A percentile compares a stretch with the other conserved stretches of the same genome.
Evolutionary conservation across 1,140 invertebrate species (phyloP).

Genomic region (Panagrolaimus sp.): DNA sequence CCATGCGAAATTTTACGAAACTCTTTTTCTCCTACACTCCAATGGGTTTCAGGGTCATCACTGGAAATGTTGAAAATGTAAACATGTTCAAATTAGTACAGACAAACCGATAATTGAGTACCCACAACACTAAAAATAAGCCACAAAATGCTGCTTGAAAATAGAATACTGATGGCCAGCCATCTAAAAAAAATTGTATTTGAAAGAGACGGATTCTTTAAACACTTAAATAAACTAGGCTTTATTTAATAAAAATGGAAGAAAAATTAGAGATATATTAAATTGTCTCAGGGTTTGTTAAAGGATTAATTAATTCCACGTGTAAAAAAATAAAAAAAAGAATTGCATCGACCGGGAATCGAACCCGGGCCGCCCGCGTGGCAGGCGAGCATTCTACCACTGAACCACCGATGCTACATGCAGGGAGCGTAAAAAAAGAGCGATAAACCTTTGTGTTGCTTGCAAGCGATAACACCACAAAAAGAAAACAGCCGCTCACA

Average conservation of each 20-base stretch:
- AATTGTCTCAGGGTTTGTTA: too few relatives aligned
- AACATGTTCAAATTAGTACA: too few relatives aligned
- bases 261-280: too few relatives aligned
- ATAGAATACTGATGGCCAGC: constrained; percentile 8
- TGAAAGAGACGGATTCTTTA: too few relatives aligned
- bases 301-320: too few relatives aligned
- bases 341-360: constrained; percentile 67
- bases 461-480: too few relatives aligned
- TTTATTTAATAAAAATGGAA: too few relatives aligned
- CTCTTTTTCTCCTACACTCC: not conserved
- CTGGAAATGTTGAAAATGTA: not conserved
- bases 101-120: not conserved
- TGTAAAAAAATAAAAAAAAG: too few relatives aligned
- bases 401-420: constrained; percentile 73
- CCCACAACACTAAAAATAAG: not conserved
- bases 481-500: too few relatives aligned
- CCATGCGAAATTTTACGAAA: not conserved
- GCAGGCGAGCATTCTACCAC: constrained; percentile 86
- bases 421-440: too few relatives aligned
- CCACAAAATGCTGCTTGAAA: not conserved
- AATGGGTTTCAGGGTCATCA: not conserved
- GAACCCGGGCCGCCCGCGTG: constrained; percentile 81
- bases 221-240: too few relatives aligned
- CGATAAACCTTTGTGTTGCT: too few relatives aligned
- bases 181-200: not conserved